Conservation (phyloP, 2,113 vertebrate species). For the Bostrychus sinensis region DNA sequence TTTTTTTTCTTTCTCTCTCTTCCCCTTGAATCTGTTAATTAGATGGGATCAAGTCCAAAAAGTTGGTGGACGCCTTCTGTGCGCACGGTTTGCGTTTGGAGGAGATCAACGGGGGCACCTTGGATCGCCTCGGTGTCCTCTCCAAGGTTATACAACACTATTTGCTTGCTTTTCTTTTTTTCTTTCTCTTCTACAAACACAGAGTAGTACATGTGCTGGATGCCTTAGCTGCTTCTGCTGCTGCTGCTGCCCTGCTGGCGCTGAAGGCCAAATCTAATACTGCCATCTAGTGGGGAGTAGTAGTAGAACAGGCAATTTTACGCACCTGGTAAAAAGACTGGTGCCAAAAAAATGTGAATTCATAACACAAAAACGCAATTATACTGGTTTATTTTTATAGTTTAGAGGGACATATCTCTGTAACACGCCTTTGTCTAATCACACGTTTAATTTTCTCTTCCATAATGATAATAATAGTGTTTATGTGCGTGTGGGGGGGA, state of each 20-base stretch:
- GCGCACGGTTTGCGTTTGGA: slow-evolving; percentile 5
- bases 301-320: neutral
- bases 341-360: neutral
- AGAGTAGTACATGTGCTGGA: slow-evolving; percentile 31
- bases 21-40: slow-evolving; percentile 58
- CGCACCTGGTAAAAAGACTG: slow-evolving; percentile 4
- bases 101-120: slow-evolving; percentile 42
- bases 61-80: slow-evolving; percentile 18
- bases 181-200: slow-evolving; percentile 10
- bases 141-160: slow-evolving; percentile 62
- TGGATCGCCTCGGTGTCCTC: slow-evolving; percentile 40
- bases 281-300: slow-evolving; percentile 59
- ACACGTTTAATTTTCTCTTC: slow-evolving; percentile 24
- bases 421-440: slow-evolving; percentile 1
- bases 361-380: neutral
- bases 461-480: slow-evolving; percentile 7
- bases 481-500: slow-evolving; percentile 12
- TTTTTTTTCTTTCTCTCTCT: slow-evolving; percentile 12
- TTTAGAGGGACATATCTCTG: neutral
- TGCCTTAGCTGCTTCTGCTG: slow-evolving; percentile 21
- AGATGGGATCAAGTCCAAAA: slow-evolving; percentile 56
- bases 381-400: neutral
- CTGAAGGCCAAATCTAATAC: slow-evolving; percentile 35
- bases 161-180: slow-evolving; percentile 30
- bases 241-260: neutral